Percentiles rank a stretch among this genome's conserved stretches.
Conservation (phyloP, 2,797 vertebrate species). For the Pseudotriccus pelzelni region DNA sequence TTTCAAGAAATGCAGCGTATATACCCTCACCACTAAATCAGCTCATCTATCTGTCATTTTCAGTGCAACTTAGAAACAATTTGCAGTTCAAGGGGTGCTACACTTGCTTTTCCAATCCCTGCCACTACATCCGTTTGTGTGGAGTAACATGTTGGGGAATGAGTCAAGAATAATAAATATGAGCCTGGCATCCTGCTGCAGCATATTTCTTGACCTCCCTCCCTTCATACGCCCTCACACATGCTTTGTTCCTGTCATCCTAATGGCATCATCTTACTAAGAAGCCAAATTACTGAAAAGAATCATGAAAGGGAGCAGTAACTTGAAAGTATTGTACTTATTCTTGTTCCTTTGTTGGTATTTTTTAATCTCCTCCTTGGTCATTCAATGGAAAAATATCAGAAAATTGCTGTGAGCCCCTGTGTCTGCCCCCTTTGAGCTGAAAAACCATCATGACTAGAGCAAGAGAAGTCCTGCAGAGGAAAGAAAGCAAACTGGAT, state of each 20-base stretch:
- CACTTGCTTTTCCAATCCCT: not conserved
- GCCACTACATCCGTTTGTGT: not conserved
- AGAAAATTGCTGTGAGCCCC: not conserved
- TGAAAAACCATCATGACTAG: not conserved
- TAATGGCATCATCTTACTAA: not conserved
- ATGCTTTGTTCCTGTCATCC: not conserved
- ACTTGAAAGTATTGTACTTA: not conserved
- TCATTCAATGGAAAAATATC: not conserved
- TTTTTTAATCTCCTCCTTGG: not conserved
- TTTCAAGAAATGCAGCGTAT: not conserved
- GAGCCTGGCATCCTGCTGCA: not conserved
- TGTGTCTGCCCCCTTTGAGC: rapidly evolving
- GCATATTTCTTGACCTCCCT: not conserved
- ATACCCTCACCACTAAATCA: not conserved
- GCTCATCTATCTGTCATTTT: not conserved
- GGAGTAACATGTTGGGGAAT: not conserved
- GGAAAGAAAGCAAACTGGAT: not conserved
- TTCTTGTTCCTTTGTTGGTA: not conserved
- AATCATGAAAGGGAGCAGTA: not conserved
- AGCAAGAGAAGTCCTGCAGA: not conserved
- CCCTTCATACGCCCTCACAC: not conserved
- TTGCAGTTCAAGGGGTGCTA: not conserved
- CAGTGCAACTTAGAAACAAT: not conserved
- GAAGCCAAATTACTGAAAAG: not conserved
- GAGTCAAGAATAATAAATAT: slow-evolving; percentile 12